phyloP scores from a whole-genome alignment of 2,888 invertebrate species.

The Ophion ellenae region DNA sequence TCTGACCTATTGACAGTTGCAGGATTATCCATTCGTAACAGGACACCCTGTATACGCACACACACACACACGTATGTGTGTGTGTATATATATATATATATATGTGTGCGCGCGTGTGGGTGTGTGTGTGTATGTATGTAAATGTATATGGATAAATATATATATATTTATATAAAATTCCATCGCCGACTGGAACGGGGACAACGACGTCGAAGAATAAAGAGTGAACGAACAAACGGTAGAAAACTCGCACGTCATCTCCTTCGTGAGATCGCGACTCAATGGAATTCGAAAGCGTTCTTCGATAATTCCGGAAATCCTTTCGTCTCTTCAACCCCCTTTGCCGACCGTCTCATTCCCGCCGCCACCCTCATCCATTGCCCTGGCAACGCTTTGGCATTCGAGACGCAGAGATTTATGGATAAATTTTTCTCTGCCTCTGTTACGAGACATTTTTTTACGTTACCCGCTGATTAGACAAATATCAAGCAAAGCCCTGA shows the following conservation, averaged over 20 bases:
- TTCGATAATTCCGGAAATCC: slow-evolving; percentile 63
- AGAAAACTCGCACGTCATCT: slow-evolving; percentile 53
- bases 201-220: slow-evolving; percentile 40
- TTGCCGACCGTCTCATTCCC: not conserved
- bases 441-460: slow-evolving; percentile 20
- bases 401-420: slow-evolving; percentile 33
- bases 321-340: slow-evolving; percentile 8
- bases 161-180: slow-evolving; percentile 37
- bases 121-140: no score
- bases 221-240: slow-evolving; percentile 49
- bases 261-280: slow-evolving; percentile 33
- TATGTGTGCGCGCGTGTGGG: no score
- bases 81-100: no score
- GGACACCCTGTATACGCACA: no score
- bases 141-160: no score
- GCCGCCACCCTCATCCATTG: not conserved
- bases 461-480: not conserved
- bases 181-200: slow-evolving; percentile 21
- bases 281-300: slow-evolving; percentile 45
- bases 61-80: no score
- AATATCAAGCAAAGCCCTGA: not conserved
- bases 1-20: no score
- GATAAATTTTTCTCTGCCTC: slow-evolving; percentile 18
- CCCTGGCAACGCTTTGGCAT: slow-evolving; percentile 6
- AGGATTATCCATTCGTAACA: no score